phyloP scores from a whole-genome alignment of 2,113 vertebrate species.

The Chlorodrepanis virens region DNA sequence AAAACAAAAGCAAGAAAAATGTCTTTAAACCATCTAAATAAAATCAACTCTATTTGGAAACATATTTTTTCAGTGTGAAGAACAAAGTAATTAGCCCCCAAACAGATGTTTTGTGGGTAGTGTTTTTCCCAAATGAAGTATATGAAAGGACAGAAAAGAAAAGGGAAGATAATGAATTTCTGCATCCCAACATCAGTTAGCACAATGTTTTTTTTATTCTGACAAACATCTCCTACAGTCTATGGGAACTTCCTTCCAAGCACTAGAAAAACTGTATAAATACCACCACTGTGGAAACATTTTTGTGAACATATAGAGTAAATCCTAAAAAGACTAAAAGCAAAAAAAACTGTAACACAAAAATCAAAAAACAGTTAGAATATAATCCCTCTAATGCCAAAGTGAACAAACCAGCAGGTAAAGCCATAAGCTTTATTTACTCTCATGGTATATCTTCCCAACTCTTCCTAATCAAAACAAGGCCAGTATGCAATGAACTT shows the following conservation, averaged over 20 bases:
- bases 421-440: neutral
- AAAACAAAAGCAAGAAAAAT: neutral
- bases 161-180: neutral
- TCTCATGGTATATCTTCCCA: neutral
- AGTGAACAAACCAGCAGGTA: neutral
- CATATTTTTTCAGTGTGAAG: neutral
- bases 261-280: neutral
- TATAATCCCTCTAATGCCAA: neutral
- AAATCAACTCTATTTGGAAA: neutral
- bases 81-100: neutral
- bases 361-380: neutral
- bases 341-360: neutral
- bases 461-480: constrained; percentile 40
- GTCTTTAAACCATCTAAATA: neutral
- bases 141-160: neutral
- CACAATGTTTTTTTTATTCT: neutral
- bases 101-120: neutral
- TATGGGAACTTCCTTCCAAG: neutral
- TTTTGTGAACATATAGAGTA: neutral
- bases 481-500: neutral
- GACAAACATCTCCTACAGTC: neutral
- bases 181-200: neutral
- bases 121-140: neutral
- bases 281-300: neutral
- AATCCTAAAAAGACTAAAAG: neutral